Conservation (phyloP, 2,888 invertebrate species). For the Leuctra nigra region DNA sequence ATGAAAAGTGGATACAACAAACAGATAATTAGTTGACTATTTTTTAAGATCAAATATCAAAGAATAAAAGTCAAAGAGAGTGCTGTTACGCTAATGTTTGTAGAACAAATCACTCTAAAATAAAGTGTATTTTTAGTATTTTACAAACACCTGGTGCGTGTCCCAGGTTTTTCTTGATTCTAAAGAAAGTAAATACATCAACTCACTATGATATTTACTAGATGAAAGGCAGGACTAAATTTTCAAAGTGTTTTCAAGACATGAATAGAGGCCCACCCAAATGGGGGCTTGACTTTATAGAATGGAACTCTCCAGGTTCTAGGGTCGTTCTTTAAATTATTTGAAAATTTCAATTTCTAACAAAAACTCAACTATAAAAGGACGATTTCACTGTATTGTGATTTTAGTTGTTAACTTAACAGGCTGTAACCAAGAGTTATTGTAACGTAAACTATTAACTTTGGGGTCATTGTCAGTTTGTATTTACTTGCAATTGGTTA, state of each 20-base stretch:
- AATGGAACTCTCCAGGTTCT: constrained; percentile 1
- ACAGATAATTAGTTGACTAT: no score
- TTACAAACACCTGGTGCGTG: background rate
- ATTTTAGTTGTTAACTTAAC: background rate
- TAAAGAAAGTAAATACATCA: constrained; percentile 10
- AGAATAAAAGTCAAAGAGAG: no score
- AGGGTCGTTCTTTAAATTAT: background rate
- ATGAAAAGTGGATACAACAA: no score
- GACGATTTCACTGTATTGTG: constrained; percentile 13
- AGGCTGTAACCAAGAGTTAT: constrained; percentile 1
- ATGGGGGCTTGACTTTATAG: constrained; percentile 6
- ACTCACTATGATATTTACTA: background rate
- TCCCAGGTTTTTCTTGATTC: no score
- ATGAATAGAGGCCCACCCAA: constrained; percentile 15
- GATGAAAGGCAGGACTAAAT: constrained; percentile 13
- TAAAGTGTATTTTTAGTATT: no score
- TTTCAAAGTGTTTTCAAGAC: constrained; percentile 13
- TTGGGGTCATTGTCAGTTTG: background rate
- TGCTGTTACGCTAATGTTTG: no score
- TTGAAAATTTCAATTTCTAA: constrained; percentile 2
- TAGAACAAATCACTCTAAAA: no score
- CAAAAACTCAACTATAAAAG: constrained; percentile 7
- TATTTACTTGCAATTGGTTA: constrained; percentile 14
- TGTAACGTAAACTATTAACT: constrained; percentile 5
- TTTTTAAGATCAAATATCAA: no score